A percentile compares a stretch with the other conserved stretches of the same genome.
Evolutionary conservation across 2,797 vertebrate genomes (phyloP).

Genomic region (Rallus crepitans): DNA sequence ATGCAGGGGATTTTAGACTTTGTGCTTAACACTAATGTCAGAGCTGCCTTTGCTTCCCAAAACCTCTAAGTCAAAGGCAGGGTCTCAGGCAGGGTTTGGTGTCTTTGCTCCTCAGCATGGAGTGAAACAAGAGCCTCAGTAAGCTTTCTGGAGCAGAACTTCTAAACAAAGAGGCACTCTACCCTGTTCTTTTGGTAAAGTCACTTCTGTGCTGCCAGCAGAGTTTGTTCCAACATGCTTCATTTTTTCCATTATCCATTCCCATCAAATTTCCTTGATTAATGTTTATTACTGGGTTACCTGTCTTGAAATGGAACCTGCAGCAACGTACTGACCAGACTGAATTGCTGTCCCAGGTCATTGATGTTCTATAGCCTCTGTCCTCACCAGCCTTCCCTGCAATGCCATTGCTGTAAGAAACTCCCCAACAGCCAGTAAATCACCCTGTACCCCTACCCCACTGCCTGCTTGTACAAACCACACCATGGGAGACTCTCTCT

Average conservation of each 20-base stretch:
- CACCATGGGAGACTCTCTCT: not conserved
- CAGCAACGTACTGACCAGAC: not conserved
- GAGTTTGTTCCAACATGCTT: not conserved
- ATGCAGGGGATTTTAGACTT: not conserved
- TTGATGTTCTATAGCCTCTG: not conserved
- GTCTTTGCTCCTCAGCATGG: accelerated
- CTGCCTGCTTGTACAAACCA: not conserved
- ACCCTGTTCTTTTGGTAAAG: not conserved
- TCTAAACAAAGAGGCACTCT: not conserved
- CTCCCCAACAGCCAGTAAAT: not conserved
- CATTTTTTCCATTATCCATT: not conserved
- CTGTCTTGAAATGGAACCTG: not conserved
- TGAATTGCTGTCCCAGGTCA: not conserved
- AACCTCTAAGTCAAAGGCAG: not conserved
- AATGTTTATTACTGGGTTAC: not conserved
- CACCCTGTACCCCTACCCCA: no score
- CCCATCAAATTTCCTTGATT: not conserved
- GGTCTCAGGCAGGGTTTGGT: not conserved
- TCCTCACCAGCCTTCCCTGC: not conserved
- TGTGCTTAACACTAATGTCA: not conserved
- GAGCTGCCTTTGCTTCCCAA: not conserved
- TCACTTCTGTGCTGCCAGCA: not conserved
- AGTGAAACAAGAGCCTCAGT: not conserved
- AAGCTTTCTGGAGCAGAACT: not conserved
- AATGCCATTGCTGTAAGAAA: not conserved